These are phyloP conservation scores for Hyposoter dolosus DNA, from an alignment of 2,888 invertebrate genomes.

Conservation along the genomic window DNA sequence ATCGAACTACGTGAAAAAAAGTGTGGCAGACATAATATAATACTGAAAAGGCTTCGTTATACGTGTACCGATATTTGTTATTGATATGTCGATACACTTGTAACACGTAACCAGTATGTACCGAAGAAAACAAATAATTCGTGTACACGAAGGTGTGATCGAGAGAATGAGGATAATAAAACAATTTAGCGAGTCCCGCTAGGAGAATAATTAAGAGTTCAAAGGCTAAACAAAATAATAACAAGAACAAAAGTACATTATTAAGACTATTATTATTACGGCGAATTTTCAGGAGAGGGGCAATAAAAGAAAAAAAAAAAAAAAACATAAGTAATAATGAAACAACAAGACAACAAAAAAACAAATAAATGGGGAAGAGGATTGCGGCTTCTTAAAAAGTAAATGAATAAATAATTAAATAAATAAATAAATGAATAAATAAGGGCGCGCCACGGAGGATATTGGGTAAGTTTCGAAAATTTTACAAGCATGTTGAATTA, in stretches of 20 bases:
- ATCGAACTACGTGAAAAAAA: neutral
- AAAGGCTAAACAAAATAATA: conserved; percentile 71
- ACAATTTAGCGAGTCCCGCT: conserved; percentile 71
- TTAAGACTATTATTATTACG: conserved; percentile 65
- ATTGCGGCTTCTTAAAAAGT: conserved; percentile 44
- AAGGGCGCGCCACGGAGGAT: conserved; percentile 68
- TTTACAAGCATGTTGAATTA: conserved; percentile 76
- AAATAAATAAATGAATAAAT: conserved; percentile 56
- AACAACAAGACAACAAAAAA: conserved; percentile 20
- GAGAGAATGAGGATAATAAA: conserved; percentile 67
- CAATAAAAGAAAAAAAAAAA: conserved; percentile 35
- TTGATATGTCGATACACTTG: conserved; percentile 45
- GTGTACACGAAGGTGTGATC: conserved; percentile 57
- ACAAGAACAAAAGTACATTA: conserved; percentile 51
- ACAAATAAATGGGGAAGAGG: conserved; percentile 51
- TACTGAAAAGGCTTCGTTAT: conserved; percentile 28
- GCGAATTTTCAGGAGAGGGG: conserved; percentile 38
- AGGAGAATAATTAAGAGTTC: conserved; percentile 77
- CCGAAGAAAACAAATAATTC: conserved; percentile 25
- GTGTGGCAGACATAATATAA: neutral
- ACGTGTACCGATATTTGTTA: conserved; percentile 40
- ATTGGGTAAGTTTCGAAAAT: conserved; percentile 80
- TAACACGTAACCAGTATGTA: conserved; percentile 36
- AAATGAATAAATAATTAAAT: conserved; percentile 29
- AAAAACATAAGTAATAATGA: conserved; percentile 47